Evolutionary conservation across 2,888 invertebrate genomes (phyloP), one percentile per base, ranked within the genome.

Genomic region (Volucella inflata): DNA sequence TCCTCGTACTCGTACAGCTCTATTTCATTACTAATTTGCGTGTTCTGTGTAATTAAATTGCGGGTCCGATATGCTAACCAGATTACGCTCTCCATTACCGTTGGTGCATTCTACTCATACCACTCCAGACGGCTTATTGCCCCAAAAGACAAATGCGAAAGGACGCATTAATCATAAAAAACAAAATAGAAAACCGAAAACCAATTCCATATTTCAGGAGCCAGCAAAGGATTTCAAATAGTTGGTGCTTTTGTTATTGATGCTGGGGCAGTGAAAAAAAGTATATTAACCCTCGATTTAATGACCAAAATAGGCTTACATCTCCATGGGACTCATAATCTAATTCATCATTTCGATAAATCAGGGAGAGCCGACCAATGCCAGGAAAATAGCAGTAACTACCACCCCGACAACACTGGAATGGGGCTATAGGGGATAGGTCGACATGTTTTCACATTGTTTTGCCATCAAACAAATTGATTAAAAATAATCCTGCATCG

Each of bases 381-480:
- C n/a, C 53, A 67, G 60, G 67, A 57, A 67, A 67, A 40, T 53
- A 68, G 60, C 48, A 16, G 36, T 30, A 30, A 30, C 30, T 30
- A 30, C 6, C 30, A 30, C 6, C 30, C 38, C 14, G 44, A 38
- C 36, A 60, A 38, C 36, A 60, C 51, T 59, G 44, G 44, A 4
- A 38, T 36, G 38, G 50, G 44, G 14, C 17, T 30, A 51, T 36
- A 59, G 11, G 30, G 42, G 51, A 57, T 44, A 10, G 48, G 40
- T 71, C 14, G 59, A 79, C 72, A 70, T 78, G 78, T 72, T 80
- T 74, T 67, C 62, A 74, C 65, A 80, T 74, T 80, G 79, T 74
- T 80, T 74, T 74, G 74, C 74, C 79, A 80, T 80, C 79, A 72
- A 80, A 74, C 79, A 74, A 80, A 74, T 80, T 80, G 79, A 74